A percentile compares a stretch with the other conserved stretches of the same genome.
phyloP scores from a whole-genome alignment of 2,888 invertebrate species.

The Eupithecia abbreviata region DNA sequence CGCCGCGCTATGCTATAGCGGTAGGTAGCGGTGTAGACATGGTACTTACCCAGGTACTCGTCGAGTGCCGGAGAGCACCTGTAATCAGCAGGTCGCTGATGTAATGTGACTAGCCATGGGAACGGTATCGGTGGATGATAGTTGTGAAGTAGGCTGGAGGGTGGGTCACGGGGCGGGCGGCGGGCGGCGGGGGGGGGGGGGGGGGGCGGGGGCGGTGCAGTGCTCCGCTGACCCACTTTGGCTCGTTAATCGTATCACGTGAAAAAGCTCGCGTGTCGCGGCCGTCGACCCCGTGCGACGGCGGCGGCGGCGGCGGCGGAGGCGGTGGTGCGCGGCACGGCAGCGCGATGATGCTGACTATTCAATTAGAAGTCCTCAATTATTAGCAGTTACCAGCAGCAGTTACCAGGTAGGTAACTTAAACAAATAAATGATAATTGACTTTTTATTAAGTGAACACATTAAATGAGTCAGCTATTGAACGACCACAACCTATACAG shows the following conservation, averaged over 20 bases:
- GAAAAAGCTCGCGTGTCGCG: slow-evolving; percentile 73
- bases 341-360: not conserved
- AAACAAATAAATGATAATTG: too few relatives aligned
- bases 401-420: too few relatives aligned
- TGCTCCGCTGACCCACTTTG: slow-evolving; percentile 72
- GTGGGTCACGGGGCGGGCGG: slow-evolving; percentile 9
- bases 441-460: too few relatives aligned
- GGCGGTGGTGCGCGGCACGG: not conserved
- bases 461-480: too few relatives aligned
- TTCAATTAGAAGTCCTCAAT: too few relatives aligned
- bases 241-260: slow-evolving; percentile 71
- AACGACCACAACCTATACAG: too few relatives aligned
- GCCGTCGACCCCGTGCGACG: slow-evolving; percentile 60
- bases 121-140: not conserved
- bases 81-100: not conserved
- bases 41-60: too few relatives aligned
- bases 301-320: slow-evolving; percentile 23
- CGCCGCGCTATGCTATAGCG: too few relatives aligned
- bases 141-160: slow-evolving; percentile 25
- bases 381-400: too few relatives aligned
- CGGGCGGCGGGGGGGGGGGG: slow-evolving; percentile 41
- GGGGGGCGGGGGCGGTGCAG: slow-evolving; percentile 54
- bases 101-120: not conserved
- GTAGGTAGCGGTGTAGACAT: too few relatives aligned
- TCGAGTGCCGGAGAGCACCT: not conserved